Evolutionary conservation across 2,797 vertebrate genomes (phyloP), one percentile per base, ranked within the genome.

Genomic region (Sebastiscus tertius): DNA sequence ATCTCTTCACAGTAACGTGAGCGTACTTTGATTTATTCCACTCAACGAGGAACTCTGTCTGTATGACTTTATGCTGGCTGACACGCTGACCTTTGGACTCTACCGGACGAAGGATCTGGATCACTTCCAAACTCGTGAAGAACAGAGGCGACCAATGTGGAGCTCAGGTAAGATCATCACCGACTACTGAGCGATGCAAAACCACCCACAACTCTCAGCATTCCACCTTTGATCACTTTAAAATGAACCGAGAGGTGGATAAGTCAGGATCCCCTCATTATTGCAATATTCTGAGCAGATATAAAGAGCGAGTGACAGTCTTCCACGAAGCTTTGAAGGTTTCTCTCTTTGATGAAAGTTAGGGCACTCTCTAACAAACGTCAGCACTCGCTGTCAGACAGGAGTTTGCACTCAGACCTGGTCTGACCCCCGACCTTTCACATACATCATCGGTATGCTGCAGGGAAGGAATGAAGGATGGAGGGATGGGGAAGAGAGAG

Each of bases 141-240:
- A 72, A 68, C 69, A 82, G 81, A 84, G 49, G 77, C 16, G 60
- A 82, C 83, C 70, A 54, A 94, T 95, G 95, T 95, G 94, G 94
- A 72, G 92, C 83, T 92, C 94, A 93, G 94, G 94, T 94, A 93
- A 94, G 93, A 70, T 59, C 78, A 78, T 58, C 69, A 68, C 55
- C 31, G 54, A 69, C 31, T 54, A 62, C 78, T 62, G 71, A 86
- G 58, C 73, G 62, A 64, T 72, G 63, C 26, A 56, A 66, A 84
- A 42, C 64, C 70, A 66, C 67, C 58, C 63, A 31, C 55, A 79
- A 59, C 52, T 52, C 59, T 61, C 26, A 74, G 72, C 79, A 81
- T 80, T 82, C 72, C 46, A 76, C 54, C 89, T 91, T 93, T 90
- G 87, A 93, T 93, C 91, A 76, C 46, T n/a, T 70, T 74, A 80